Conservation (phyloP, 2,797 vertebrate species). For the Thunnus albacares region DNA sequence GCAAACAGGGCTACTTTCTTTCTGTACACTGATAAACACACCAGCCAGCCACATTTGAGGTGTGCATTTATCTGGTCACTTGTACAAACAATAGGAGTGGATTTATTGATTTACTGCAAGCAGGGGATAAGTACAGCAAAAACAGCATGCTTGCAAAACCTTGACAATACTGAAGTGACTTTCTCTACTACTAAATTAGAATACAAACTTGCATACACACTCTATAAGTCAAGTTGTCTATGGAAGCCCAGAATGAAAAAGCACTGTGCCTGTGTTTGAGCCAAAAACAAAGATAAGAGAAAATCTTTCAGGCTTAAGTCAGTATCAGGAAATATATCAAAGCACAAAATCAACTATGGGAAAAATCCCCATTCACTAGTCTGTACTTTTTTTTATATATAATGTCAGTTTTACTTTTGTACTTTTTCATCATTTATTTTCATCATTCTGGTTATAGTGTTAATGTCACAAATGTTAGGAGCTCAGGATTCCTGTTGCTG, state of each 20-base stretch:
- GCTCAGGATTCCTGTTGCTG: too few species aligned
- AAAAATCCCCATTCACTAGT: background rate
- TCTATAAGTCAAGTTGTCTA: constrained; percentile 40
- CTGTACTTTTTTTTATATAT: background rate
- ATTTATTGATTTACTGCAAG: constrained; percentile 58
- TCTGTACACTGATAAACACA: constrained; percentile 38
- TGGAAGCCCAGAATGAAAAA: constrained; percentile 3
- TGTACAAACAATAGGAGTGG: constrained; percentile 51
- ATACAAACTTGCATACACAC: constrained; percentile 7
- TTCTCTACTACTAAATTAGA: constrained; percentile 41
- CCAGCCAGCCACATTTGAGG: constrained; percentile 27
- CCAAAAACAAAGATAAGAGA: constrained; percentile 8
- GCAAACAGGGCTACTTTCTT: constrained; percentile 27
- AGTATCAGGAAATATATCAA: constrained; percentile 6
- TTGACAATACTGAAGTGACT: constrained; percentile 47
- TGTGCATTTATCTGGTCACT: constrained; percentile 57
- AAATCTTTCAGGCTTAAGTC: constrained; percentile 9
- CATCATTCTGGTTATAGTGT: background rate
- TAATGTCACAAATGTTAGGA: background rate
- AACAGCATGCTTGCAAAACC: constrained; percentile 49
- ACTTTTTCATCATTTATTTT: background rate
- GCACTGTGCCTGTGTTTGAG: background rate
- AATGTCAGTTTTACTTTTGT: background rate
- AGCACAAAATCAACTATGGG: background rate
- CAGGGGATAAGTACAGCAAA: constrained; percentile 38